Conservation (phyloP, 2,113 vertebrate genomes). For the Micronycteris hirsuta region DNA sequence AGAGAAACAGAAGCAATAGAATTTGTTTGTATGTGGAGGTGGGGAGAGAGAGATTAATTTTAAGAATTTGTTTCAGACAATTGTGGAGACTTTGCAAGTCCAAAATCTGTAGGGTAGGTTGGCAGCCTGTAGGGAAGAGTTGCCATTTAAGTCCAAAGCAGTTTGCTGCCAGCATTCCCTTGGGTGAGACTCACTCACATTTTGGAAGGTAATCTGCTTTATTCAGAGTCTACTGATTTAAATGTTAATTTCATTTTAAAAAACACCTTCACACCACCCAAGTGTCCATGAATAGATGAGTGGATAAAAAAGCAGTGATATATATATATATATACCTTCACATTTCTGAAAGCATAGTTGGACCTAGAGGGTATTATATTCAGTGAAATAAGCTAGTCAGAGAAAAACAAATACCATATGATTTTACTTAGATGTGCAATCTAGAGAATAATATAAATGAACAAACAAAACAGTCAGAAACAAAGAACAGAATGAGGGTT, state of each 20-base stretch:
- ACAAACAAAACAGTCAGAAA: background rate
- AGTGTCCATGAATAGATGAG: background rate
- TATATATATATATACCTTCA: background rate
- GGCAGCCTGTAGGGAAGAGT: background rate
- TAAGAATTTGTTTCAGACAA: background rate
- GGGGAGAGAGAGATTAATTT: background rate
- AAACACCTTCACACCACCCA: background rate
- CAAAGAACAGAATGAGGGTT: background rate
- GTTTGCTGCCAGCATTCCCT: background rate
- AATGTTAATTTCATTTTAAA: background rate
- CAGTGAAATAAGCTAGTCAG: background rate
- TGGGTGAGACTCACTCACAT: background rate
- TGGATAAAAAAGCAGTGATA: background rate
- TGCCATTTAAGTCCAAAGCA: background rate
- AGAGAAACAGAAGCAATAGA: background rate
- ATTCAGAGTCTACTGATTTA: background rate
- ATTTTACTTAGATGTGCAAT: background rate
- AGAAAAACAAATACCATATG: background rate
- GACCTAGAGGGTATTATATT: background rate
- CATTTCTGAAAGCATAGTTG: background rate
- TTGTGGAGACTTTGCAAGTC: background rate
- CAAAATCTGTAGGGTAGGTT: background rate
- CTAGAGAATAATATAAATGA: background rate
- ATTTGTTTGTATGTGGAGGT: background rate
- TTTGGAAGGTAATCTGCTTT: background rate